Evolutionary conservation across 2,113 vertebrate species (phyloP).

Genomic region (Rhineura floridana): DNA sequence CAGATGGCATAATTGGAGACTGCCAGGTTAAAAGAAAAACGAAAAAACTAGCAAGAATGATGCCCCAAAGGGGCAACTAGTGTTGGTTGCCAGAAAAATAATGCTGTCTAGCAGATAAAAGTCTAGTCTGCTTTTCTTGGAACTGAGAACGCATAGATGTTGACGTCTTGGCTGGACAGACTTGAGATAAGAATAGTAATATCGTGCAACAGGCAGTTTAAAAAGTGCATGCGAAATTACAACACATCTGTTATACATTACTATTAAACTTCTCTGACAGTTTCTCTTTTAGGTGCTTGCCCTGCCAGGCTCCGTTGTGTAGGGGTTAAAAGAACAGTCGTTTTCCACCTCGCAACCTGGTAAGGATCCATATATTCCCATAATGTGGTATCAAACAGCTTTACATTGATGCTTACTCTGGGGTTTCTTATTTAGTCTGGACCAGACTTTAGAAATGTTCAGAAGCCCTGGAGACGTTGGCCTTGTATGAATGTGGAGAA

Average conservation of each 20-base stretch:
- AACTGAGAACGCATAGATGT: conserved; percentile 67
- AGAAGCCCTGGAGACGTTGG: background rate
- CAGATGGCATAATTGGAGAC: background rate
- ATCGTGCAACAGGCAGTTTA: conserved; percentile 75
- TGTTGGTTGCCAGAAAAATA: conserved; percentile 57
- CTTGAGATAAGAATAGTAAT: conserved; percentile 76
- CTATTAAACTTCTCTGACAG: conserved; percentile 99
- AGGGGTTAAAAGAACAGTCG: conserved; percentile 92
- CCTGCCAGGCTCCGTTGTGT: conserved; percentile 91
- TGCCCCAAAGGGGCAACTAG: conserved; percentile 16
- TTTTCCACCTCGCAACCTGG: conserved; percentile 93
- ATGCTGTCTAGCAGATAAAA: conserved; percentile 61
- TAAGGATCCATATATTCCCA: conserved; percentile 93
- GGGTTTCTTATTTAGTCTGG: conserved; percentile 50
- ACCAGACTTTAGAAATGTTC: conserved; percentile 20
- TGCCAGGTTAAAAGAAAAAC: conserved; percentile 30
- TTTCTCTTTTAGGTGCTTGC: conserved; percentile 99
- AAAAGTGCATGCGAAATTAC: conserved; percentile 81
- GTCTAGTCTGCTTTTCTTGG: conserved; percentile 58
- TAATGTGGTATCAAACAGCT: conserved; percentile 74
- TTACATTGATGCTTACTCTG: conserved; percentile 77
- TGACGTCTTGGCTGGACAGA: conserved; percentile 79
- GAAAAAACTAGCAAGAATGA: conserved; percentile 50
- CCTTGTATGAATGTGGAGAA: conserved; percentile 8
- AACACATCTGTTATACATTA: conserved; percentile 87